These are phyloP conservation scores for Argya squamiceps DNA, from an alignment of 2,797 vertebrate species.

Conservation along the genomic window DNA sequence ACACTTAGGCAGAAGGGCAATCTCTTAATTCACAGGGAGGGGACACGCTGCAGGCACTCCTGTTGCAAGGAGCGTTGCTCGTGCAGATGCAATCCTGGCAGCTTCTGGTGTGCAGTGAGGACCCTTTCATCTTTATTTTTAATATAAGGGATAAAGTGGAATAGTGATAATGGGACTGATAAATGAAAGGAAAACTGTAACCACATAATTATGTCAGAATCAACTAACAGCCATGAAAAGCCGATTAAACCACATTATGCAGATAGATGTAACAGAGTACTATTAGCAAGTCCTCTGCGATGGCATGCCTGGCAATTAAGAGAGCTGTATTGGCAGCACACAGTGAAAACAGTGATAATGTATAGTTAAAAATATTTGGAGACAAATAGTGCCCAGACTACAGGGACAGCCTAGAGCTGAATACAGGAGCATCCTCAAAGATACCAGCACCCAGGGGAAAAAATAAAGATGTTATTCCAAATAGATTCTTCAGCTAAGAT, in stretches of 20 bases:
- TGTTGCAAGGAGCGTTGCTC: background rate
- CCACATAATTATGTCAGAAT: slow-evolving; percentile 58
- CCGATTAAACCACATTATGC: slow-evolving; percentile 44
- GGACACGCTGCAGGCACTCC: background rate
- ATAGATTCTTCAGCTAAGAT: background rate
- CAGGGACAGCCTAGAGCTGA: background rate
- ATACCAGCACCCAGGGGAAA: background rate
- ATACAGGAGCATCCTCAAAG: background rate
- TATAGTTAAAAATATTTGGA: slow-evolving; percentile 44
- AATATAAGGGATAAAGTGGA: background rate
- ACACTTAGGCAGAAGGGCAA: background rate
- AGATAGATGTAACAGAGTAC: slow-evolving; percentile 45
- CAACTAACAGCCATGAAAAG: slow-evolving; percentile 47
- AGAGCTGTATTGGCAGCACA: background rate
- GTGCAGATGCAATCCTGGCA: background rate
- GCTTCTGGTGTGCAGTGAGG: background rate
- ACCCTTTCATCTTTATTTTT: background rate
- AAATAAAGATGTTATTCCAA: background rate
- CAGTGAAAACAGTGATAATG: slow-evolving; percentile 30
- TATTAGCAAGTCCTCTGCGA: slow-evolving; percentile 21
- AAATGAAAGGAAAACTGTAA: slow-evolving; percentile 45
- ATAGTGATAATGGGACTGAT: slow-evolving; percentile 15
- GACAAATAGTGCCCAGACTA: slow-evolving; percentile 11
- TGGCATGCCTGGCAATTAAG: slow-evolving; percentile 38
- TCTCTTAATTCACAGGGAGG: background rate